Evolutionary conservation across 2,113 vertebrate species (phyloP), one percentile per base, ranked within the genome.

Genomic region (Anhinga rufa): DNA sequence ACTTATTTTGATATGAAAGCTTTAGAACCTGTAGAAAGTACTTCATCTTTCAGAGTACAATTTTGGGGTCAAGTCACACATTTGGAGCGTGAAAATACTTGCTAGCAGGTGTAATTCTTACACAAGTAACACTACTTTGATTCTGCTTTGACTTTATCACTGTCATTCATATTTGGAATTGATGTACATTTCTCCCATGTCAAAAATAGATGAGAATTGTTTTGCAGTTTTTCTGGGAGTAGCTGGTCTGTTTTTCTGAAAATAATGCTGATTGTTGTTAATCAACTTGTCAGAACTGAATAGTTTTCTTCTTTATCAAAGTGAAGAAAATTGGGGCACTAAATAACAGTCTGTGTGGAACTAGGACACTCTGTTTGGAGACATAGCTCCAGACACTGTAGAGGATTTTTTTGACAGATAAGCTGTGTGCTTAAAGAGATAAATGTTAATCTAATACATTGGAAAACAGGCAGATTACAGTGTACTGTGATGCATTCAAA

Each of bases 371-470:
- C 86, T 88, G 77, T 91, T 95, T 96, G 94, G 95, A 97, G 95
- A 96, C 88, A 13, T 29, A 8, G 78, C 69, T 95, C 90, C 94
- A 97, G 94, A 97, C 93, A 96, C 84, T 86, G 86, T 81, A 92
- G 93, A 96, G 92, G 92, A 96, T 96, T 96, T 96, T 97, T 96
- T 96, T 96, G 96, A 95, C 94, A 97, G 97, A 96, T 97, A 97
- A 97, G 97, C 95, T 94, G 94, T 96, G 90, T 97, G 95, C 88
- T 97, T 97, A 96, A 95, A 96, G 96, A 97, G 95, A 95, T 97
- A 97, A 96, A 96, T 96, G 96, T 96, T 97, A 96, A 96, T 96
- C 95, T 97, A 97, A 96, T 93, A 95, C 92, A 80, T 75, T 96
- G 93, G 95, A 95, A 96, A 96, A 95, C 95, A 96, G 95, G 82